Percentiles rank a stretch among this genome's conserved stretches.
Evolutionary conservation across 1,140 invertebrate species (phyloP).

Genomic region (Magallana angulata): DNA sequence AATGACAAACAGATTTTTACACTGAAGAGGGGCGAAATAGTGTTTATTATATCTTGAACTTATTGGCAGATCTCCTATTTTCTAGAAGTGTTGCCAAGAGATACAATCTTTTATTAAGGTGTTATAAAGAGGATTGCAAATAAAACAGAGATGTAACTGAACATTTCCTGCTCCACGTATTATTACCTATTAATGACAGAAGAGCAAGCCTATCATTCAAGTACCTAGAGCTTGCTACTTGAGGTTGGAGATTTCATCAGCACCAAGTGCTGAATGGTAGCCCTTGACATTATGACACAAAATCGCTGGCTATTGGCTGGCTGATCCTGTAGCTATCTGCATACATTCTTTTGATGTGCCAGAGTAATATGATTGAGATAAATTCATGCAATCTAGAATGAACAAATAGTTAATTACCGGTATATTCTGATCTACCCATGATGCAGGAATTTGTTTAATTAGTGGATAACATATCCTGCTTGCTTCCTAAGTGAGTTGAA

Average conservation of each 20-base stretch:
- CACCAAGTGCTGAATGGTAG: background rate
- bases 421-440: slow-evolving; percentile 27
- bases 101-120: slow-evolving; percentile 35
- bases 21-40: slow-evolving; percentile 25
- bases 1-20: slow-evolving; percentile 36
- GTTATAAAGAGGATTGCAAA: slow-evolving; percentile 31
- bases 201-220: background rate
- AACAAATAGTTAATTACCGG: slow-evolving; percentile 34
- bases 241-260: background rate
- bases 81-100: slow-evolving; percentile 26
- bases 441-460: slow-evolving; percentile 28
- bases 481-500: slow-evolving; percentile 33
- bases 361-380: slow-evolving; percentile 3
- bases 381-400: slow-evolving; percentile 20
- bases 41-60: slow-evolving; percentile 32
- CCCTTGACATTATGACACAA: slow-evolving; percentile 17
- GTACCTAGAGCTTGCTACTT: background rate
- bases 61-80: slow-evolving; percentile 34
- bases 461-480: slow-evolving; percentile 33
- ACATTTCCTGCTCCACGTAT: background rate
- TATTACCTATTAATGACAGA: slow-evolving; percentile 35
- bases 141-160: slow-evolving; percentile 23
- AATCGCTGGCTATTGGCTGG: background rate
- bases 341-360: slow-evolving; percentile 23
- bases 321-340: background rate